Evolutionary conservation across 2,888 invertebrate genomes (phyloP).

Genomic region (Napeogenes inachia): DNA sequence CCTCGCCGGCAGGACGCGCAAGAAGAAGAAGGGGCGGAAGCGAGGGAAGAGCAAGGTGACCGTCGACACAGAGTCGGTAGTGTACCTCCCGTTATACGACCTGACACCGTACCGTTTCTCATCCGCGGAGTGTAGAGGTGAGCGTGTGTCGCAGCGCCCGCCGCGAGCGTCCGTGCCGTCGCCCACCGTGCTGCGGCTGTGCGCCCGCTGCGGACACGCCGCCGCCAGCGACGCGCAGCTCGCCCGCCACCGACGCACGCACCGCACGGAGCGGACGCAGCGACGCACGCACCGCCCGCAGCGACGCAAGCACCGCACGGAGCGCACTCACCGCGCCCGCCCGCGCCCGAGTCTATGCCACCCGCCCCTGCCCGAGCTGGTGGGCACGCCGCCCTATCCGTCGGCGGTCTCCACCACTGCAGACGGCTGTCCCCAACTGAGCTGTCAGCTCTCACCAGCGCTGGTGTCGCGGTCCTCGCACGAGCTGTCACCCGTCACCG

Average conservation of each 20-base stretch:
- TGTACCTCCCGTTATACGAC: no score
- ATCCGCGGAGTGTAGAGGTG: conserved; percentile 41
- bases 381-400: no score
- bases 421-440: no score
- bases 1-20: neutral
- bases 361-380: no score
- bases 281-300: conserved; percentile 42
- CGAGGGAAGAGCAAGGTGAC: no score
- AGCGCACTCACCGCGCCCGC: conserved; percentile 52
- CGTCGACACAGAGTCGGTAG: no score
- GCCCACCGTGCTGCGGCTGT: conserved; percentile 43
- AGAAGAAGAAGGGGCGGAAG: neutral
- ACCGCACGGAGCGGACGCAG: conserved; percentile 52
- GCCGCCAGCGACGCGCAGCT: conserved; percentile 47
- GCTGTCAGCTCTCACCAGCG: no score
- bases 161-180: conserved; percentile 33
- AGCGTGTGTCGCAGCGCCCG: conserved; percentile 28
- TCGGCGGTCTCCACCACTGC: no score
- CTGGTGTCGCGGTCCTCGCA: no score
- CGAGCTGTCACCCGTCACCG: no score
- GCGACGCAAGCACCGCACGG: conserved; percentile 49
- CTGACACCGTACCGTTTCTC: conserved; percentile 38
- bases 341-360: conserved; percentile 20
- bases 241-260: conserved; percentile 47
- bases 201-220: conserved; percentile 50